Evolutionary conservation across 2,888 invertebrate genomes (phyloP), one percentile per base, ranked within the genome.

Genomic region (Acanthopleura granulata): DNA sequence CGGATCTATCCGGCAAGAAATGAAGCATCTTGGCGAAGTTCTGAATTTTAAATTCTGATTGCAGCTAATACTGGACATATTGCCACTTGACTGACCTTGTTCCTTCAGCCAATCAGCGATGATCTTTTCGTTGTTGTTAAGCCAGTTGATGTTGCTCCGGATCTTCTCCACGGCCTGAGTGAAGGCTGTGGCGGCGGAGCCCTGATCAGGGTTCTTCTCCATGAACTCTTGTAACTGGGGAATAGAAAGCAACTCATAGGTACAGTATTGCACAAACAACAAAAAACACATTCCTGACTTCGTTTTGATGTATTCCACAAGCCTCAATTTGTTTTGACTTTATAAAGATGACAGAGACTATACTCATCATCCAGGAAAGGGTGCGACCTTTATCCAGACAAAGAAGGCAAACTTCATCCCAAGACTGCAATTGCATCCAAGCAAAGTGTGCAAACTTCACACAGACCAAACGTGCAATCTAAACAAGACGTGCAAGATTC

Each of bases 91-190:
- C 66, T 27, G 25, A 66, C 66, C 66, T 66, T 27, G 22, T 27
- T 66, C 29, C 15, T 66, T 27, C 22, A 66, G 66, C 66, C 66
- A 66, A 22, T 66, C 66, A 22, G 22, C 16, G 29, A 66, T 66
- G 29, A 27, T 66, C 22, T 27, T 27, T 6, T 27, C 22, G 29
- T 66, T 66, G 15, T 22, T 27, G 1, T 22, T 25, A 25, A 66
- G 22, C 66, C 66, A 66, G 29, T 22, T 27, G 29, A 66, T 66
- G 25, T 66, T 66, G 16, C 66, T 27, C 3, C 29, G 22, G 66
- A 27, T 66, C 1, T 22, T 27, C 29, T 66, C 66, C 25, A 66
- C 14, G 25, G 66, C 66, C 25, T 66, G 66, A 16, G 16, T 6
- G 14, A 66, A 66, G 18, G 66, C 66, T 27, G 16, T 6, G 25